Percentiles rank a stretch among this genome's conserved stretches.
These are phyloP conservation scores for Syngnathoides biaculeatus DNA, from an alignment of 2,113 vertebrate genomes.

Conservation along the genomic window DNA sequence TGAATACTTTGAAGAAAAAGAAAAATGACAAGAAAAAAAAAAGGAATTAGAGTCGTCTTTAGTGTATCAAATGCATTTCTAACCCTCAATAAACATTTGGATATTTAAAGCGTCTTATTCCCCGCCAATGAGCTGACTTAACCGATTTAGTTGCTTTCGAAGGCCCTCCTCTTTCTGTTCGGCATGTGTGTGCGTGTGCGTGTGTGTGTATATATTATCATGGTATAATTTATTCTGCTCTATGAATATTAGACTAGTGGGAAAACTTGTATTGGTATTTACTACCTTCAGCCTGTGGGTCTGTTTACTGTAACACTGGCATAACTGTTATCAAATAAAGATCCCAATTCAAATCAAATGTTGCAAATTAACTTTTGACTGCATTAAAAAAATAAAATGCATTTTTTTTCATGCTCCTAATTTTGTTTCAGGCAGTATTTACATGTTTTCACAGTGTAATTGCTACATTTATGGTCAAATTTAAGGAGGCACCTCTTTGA, in stretches of 20 bases:
- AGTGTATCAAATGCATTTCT: conserved; percentile 70
- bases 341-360: conserved; percentile 58
- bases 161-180: conserved; percentile 79
- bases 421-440: no score
- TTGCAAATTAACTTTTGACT: neutral
- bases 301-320: conserved; percentile 99
- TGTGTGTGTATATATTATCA: conserved; percentile 86
- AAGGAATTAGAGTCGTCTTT: conserved; percentile 74
- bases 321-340: conserved; percentile 99
- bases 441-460: no score
- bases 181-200: conserved; percentile 79
- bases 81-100: conserved; percentile 73
- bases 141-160: conserved; percentile 72
- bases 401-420: neutral
- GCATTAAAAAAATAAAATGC: neutral
- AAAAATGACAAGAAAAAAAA: conserved; percentile 49
- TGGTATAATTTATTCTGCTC: conserved; percentile 99
- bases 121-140: conserved; percentile 28
- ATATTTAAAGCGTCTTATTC: conserved; percentile 68
- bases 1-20: conserved; percentile 72
- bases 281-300: conserved; percentile 98
- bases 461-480: no score
- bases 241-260: conserved; percentile 97
- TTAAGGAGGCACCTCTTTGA: no score
- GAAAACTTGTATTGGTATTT: conserved; percentile 95